A percentile compares a stretch with the other conserved stretches of the same genome.
phyloP scores from a whole-genome alignment of 2,113 vertebrate species.

The Sterrhoptilus dennistouni region DNA sequence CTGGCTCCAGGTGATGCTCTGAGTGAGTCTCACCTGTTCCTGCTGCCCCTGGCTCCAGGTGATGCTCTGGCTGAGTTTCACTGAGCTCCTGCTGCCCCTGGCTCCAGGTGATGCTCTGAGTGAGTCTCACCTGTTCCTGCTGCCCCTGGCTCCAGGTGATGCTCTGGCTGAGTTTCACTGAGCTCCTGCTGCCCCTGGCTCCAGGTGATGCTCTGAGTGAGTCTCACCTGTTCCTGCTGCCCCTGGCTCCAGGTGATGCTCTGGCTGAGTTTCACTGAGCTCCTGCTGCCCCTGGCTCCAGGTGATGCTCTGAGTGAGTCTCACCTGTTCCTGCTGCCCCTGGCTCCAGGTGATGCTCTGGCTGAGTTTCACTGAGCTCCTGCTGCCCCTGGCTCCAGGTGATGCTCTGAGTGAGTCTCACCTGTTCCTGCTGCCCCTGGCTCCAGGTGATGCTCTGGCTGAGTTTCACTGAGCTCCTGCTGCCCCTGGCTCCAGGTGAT shows the following conservation, averaged over 20 bases:
- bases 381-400: too few relatives aligned
- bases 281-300: too few relatives aligned
- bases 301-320: background rate
- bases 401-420: background rate
- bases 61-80: background rate
- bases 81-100: too few relatives aligned
- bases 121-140: background rate
- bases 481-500: background rate
- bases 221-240: background rate
- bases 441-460: background rate
- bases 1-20: background rate
- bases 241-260: background rate
- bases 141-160: background rate
- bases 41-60: background rate
- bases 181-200: background rate
- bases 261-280: too few relatives aligned
- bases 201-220: background rate
- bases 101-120: background rate
- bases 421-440: background rate
- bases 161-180: background rate
- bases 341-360: background rate
- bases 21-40: background rate
- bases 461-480: fast-evolving
- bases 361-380: too few relatives aligned
- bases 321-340: too few relatives aligned